These are phyloP conservation scores for Hydractinia symbiolongicarpus DNA, from an alignment of 30 jellyfish, hydroid and myxozoan genomes.

Conservation along the genomic window DNA sequence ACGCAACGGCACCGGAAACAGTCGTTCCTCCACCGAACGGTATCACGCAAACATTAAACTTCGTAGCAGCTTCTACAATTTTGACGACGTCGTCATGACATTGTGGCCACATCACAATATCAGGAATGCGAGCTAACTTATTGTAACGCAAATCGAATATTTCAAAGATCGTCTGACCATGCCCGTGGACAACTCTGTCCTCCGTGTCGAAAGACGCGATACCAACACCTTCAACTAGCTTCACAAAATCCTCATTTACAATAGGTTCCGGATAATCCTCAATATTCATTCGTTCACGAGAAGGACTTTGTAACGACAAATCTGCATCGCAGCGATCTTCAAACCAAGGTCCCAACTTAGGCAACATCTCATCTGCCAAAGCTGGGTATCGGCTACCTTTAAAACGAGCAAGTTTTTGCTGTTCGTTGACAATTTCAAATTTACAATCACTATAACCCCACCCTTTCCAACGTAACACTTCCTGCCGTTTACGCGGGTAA, in stretches of 20 bases:
- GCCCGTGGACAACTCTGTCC: constrained; percentile 92
- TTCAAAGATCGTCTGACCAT: constrained; percentile 91
- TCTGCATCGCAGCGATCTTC: constrained; percentile 79
- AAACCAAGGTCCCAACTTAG: constrained; percentile 83
- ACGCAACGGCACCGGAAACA: constrained; percentile 82
- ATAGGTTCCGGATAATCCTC: constrained; percentile 67
- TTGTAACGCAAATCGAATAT: constrained; percentile 77
- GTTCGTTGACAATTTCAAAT: constrained; percentile 41
- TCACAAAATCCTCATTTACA: constrained; percentile 43
- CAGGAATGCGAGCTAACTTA: constrained; percentile 70
- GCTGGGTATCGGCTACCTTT: constrained; percentile 79
- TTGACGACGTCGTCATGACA: constrained; percentile 83
- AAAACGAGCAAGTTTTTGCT: constrained; percentile 42
- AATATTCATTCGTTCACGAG: constrained; percentile 39
- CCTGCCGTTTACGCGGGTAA: constrained; percentile 78
- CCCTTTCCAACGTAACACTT: constrained; percentile 80
- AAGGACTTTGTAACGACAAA: constrained; percentile 52
- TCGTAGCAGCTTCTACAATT: constrained; percentile 58
- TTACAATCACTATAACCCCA: constrained; percentile 91
- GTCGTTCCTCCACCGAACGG: constrained; percentile 99
- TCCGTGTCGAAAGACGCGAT: constrained; percentile 56
- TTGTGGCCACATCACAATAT: constrained; percentile 82
- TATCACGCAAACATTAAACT: constrained; percentile 62
- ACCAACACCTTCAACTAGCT: constrained; percentile 26
- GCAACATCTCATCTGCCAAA: constrained; percentile 70